Evolutionary conservation across 2,888 invertebrate genomes (phyloP).

Genomic region (Lingula anatina): DNA sequence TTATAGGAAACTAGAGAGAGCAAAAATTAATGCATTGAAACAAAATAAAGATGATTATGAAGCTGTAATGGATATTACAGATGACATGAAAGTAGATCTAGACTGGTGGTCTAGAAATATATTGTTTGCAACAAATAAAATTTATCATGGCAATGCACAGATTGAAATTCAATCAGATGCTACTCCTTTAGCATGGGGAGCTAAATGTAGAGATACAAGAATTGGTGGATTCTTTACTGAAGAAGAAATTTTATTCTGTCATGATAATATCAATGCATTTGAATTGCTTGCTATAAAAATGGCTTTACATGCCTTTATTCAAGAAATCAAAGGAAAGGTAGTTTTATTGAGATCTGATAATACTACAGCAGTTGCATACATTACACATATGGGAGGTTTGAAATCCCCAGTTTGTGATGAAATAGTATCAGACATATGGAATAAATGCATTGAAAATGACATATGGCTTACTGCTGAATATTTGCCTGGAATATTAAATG

Average conservation of each 20-base stretch:
- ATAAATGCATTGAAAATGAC: background rate
- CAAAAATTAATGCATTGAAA: no score
- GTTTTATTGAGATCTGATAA: constrained; percentile 2
- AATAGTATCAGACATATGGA: constrained; percentile 2
- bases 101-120: constrained; percentile 1
- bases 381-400: constrained; percentile 3
- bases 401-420: background rate
- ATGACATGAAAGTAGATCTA: background rate
- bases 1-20: constrained; percentile 2
- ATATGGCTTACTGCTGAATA: no score
- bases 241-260: no score
- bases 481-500: constrained; percentile 5
- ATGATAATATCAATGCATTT: no score
- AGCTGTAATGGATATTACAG: no score
- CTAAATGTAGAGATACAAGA: background rate
- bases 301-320: no score
- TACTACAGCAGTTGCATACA: constrained; percentile 1
- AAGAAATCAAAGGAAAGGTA: no score
- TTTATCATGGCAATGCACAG: background rate
- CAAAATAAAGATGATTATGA: no score
- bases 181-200: constrained; percentile 1
- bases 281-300: no score
- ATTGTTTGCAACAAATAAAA: background rate
- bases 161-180: no score
- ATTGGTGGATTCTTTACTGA: no score